These are phyloP conservation scores for Deilephila elpenor DNA, from an alignment of 2,888 invertebrate species.

Conservation along the genomic window DNA sequence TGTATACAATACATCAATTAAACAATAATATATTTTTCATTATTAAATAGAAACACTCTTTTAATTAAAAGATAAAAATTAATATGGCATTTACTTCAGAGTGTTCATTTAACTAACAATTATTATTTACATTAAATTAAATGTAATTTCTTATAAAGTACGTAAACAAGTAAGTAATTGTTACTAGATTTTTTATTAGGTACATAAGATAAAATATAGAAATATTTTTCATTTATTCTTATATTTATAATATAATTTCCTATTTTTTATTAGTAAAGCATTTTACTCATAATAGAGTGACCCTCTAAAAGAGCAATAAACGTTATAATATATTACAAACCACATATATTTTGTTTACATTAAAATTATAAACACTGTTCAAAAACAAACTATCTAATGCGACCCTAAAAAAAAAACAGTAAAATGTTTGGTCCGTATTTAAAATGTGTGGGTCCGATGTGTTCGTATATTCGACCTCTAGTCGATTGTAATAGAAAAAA, in stretches of 20 bases:
- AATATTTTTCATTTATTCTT: constrained; percentile 17
- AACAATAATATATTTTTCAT: constrained; percentile 30
- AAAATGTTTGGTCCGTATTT: neutral
- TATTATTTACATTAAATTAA: constrained; percentile 56
- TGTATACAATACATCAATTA: neutral
- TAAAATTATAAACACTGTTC: neutral
- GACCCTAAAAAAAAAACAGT: neutral
- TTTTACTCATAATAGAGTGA: constrained; percentile 9
- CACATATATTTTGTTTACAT: neutral
- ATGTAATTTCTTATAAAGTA: constrained; percentile 33
- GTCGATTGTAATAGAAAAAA: neutral
- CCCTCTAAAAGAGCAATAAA: constrained; percentile 13
- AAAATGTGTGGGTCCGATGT: neutral
- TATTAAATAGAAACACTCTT: constrained; percentile 24
- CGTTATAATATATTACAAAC: constrained; percentile 15
- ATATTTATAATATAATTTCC: constrained; percentile 15
- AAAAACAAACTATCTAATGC: neutral
- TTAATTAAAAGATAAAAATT: constrained; percentile 59
- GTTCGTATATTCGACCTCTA: neutral
- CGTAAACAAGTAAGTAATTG: constrained; percentile 32
- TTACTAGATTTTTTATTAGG: constrained; percentile 26
- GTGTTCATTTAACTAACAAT: constrained; percentile 53
- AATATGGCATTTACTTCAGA: constrained; percentile 80
- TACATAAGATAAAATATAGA: constrained; percentile 19
- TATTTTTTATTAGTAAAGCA: constrained; percentile 22